These are phyloP conservation scores for Coilia nasus DNA, from an alignment of 2,797 vertebrate species.

Conservation along the genomic window DNA sequence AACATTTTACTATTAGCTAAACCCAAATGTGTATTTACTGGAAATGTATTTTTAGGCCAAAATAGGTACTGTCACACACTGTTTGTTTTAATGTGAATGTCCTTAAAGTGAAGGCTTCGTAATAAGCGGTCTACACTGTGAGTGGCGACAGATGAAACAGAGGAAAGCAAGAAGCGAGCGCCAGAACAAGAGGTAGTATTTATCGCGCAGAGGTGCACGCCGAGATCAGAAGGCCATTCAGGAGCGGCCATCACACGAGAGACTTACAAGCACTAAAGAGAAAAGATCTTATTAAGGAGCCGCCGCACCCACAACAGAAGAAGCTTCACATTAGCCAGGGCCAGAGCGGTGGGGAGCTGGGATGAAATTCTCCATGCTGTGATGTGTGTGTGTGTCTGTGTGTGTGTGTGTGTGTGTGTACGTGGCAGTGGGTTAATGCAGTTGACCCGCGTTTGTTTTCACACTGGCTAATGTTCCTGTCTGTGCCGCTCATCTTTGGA, in stretches of 20 bases:
- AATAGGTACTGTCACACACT: neutral
- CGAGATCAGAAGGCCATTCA: neutral
- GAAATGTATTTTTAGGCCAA: neutral
- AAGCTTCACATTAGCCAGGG: neutral
- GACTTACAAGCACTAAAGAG: neutral
- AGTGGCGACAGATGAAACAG: no score
- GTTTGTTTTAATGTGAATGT: neutral
- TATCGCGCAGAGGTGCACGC: neutral
- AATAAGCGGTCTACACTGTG: no score
- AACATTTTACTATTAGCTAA: neutral
- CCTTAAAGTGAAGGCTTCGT: no score
- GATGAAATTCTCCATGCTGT: constrained; percentile 47
- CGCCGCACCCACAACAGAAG: neutral
- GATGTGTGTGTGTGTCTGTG: constrained; percentile 50
- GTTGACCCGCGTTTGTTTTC: constrained; percentile 51
- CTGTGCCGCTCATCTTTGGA: constrained; percentile 57
- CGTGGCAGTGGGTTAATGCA: constrained; percentile 52
- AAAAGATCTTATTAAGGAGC: neutral
- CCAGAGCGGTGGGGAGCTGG: constrained; percentile 55
- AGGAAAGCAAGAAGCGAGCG: no score
- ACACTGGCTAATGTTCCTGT: constrained; percentile 50
- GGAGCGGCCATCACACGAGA: neutral
- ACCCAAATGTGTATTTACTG: neutral
- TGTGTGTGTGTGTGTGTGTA: constrained; percentile 48
- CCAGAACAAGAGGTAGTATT: neutral